Evolutionary conservation across 2,888 invertebrate species (phyloP).

Genomic region (Agrochola litura): DNA sequence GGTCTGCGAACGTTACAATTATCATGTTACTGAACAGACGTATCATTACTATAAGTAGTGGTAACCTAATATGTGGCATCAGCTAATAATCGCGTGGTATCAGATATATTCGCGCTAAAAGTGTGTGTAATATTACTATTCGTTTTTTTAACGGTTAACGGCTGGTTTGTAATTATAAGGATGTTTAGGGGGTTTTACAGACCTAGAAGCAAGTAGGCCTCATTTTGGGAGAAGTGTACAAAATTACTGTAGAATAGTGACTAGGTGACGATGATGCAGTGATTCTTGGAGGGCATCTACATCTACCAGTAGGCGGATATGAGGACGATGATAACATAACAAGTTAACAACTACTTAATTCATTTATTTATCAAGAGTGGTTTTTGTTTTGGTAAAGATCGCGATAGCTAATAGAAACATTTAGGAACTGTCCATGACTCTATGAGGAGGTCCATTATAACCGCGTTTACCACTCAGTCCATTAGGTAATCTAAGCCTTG

Average conservation of each 20-base stretch:
- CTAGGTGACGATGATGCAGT: neutral
- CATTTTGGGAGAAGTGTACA: no score
- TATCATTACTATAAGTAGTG: constrained; percentile 19
- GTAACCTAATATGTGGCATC: constrained; percentile 24
- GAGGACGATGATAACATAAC: neutral
- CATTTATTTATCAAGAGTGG: neutral
- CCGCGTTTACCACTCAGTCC: no score
- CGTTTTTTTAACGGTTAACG: constrained; percentile 7
- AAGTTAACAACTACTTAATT: neutral
- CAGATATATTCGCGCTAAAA: constrained; percentile 22
- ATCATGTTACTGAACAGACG: constrained; percentile 28
- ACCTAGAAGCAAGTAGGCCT: neutral
- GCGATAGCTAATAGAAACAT: neutral
- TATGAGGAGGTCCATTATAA: neutral
- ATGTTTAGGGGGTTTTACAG: neutral
- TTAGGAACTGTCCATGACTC: neutral
- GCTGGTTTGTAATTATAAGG: neutral
- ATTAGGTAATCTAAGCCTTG: neutral
- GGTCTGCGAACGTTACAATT: constrained; percentile 16
- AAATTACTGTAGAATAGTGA: neutral
- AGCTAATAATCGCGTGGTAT: constrained; percentile 30
- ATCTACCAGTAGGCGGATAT: neutral
- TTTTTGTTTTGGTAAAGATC: neutral
- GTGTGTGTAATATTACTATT: constrained; percentile 9
- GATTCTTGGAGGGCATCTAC: neutral